A percentile compares a stretch with the other conserved stretches of the same genome.
These are phyloP conservation scores for Gallinago jamesoni DNA, from an alignment of 2,113 vertebrate species.

Conservation along the genomic window DNA sequence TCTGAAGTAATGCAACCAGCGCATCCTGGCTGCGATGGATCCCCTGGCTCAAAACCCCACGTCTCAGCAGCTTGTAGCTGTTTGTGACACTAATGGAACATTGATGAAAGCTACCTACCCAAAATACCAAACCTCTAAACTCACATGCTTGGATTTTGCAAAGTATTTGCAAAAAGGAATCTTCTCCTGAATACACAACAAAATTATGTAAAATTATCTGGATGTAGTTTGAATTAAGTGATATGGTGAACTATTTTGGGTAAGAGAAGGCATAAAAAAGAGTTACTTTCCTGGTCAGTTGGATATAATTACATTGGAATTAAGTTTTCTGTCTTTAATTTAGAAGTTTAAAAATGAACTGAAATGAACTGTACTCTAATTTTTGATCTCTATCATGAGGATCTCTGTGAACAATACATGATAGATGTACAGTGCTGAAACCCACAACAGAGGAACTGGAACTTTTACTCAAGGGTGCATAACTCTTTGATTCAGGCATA, in stretches of 20 bases:
- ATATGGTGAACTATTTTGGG: not conserved
- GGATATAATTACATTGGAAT: not conserved
- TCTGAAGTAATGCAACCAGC: not conserved
- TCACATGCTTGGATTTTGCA: not conserved
- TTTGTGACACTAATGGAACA: too few species aligned
- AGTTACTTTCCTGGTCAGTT: not conserved
- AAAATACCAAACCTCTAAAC: not conserved
- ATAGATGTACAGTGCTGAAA: not conserved
- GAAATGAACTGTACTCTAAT: not conserved
- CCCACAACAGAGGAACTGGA: constrained; percentile 23
- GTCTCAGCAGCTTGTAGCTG: too few species aligned
- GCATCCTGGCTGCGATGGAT: not conserved
- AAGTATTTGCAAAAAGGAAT: not conserved
- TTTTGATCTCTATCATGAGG: constrained; percentile 1
- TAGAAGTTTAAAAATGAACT: not conserved
- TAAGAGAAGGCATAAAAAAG: not conserved
- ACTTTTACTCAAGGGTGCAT: not conserved
- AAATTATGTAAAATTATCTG: not conserved
- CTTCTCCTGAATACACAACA: not conserved
- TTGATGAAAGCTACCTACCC: not conserved
- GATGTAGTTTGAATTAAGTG: not conserved
- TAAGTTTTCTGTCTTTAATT: constrained; percentile 1
- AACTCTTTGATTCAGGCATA: constrained; percentile 27
- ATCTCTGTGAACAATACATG: not conserved
- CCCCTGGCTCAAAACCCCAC: not conserved